These are phyloP conservation scores for Desmodus rotundus DNA, from an alignment of 2,113 vertebrate species.

Conservation along the genomic window DNA sequence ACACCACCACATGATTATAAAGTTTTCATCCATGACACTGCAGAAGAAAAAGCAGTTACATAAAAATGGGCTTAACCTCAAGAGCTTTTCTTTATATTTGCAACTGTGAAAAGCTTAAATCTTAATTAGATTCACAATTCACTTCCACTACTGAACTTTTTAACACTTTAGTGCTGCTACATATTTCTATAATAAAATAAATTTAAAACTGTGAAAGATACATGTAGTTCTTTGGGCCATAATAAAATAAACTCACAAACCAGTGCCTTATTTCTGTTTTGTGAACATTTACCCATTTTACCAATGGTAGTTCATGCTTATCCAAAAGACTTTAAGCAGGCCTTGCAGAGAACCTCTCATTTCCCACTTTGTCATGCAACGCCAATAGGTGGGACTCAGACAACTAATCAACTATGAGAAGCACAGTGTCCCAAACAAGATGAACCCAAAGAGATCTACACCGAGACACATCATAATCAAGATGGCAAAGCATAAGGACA, in stretches of 20 bases:
- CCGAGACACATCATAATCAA: no score
- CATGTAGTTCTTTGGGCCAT: neutral
- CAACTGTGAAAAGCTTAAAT: neutral
- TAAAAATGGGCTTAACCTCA: neutral
- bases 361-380: neutral
- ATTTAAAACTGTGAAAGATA: conserved; percentile 17
- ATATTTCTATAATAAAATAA: conserved; percentile 33
- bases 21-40: neutral
- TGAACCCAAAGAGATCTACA: no score
- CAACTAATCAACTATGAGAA: neutral
- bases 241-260: neutral
- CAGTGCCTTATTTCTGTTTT: neutral
- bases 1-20: neutral
- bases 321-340: neutral
- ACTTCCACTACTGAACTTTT: neutral
- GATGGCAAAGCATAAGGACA: no score
- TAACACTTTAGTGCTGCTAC: neutral
- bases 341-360: neutral
- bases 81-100: neutral
- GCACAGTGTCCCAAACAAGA: no score
- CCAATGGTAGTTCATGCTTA: neutral
- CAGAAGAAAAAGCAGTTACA: neutral
- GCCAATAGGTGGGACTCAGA: neutral
- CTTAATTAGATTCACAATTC: neutral
- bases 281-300: neutral